These are phyloP conservation scores for Drosophila affinis DNA, from an alignment of 2,888 invertebrate genomes.

Conservation along the genomic window DNA sequence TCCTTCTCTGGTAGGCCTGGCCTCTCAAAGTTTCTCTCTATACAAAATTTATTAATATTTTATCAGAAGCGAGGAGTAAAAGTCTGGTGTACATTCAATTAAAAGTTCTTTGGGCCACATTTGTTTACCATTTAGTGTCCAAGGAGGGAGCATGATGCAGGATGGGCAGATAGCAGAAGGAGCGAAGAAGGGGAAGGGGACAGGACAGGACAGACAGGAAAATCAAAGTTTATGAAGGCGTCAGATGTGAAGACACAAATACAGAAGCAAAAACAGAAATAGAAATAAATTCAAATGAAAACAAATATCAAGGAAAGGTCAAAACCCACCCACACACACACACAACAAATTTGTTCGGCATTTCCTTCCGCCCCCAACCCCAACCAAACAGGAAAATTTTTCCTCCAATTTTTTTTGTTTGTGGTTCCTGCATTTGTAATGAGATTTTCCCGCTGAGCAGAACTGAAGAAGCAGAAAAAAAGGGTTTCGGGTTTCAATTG, in stretches of 20 bases:
- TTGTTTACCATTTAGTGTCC: conserved; percentile 62
- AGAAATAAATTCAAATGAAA: conserved; percentile 39
- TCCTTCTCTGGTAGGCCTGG: neutral
- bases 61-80: conserved; percentile 19
- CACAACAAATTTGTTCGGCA: conserved; percentile 13
- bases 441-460: conserved; percentile 42
- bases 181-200: too few relatives aligned
- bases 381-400: neutral
- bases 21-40: conserved; percentile 37
- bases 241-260: conserved; percentile 41
- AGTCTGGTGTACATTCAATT: conserved; percentile 66
- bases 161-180: neutral
- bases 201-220: conserved; percentile 10
- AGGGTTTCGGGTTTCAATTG: conserved; percentile 65
- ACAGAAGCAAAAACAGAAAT: conserved; percentile 21
- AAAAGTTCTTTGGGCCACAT: conserved; percentile 68
- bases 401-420: neutral
- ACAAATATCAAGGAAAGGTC: conserved; percentile 29
- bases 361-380: conserved; percentile 3
- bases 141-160: neutral
- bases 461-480: conserved; percentile 3
- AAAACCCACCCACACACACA: conserved; percentile 6
- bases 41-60: conserved; percentile 73
- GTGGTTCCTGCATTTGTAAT: conserved; percentile 67
- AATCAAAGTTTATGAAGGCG: conserved; percentile 63